A percentile compares a stretch with the other conserved stretches of the same genome.
Evolutionary conservation across 2,797 vertebrate species (phyloP).

Genomic region (Diplodus puntazzo): DNA sequence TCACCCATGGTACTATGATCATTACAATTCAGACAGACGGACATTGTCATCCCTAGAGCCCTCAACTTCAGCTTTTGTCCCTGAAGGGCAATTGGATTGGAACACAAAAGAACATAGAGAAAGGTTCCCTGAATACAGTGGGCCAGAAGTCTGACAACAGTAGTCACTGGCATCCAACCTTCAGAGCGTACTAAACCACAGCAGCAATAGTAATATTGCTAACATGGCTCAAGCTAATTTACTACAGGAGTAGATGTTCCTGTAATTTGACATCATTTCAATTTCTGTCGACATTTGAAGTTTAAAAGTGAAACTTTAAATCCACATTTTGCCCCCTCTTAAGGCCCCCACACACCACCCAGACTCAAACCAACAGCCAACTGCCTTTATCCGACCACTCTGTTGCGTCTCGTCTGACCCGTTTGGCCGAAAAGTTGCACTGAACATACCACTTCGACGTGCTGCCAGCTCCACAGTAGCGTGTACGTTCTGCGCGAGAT

Average conservation of each 20-base stretch:
- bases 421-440: too few relatives aligned
- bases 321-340: neutral
- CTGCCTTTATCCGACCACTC: too few relatives aligned
- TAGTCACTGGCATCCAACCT: neutral
- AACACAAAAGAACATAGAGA: neutral
- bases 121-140: neutral
- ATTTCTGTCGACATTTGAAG: neutral
- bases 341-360: too few relatives aligned
- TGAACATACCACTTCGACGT: too few relatives aligned
- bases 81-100: too few relatives aligned
- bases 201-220: neutral
- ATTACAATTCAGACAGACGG: too few relatives aligned
- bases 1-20: too few relatives aligned
- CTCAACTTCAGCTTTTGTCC: neutral
- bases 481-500: too few relatives aligned
- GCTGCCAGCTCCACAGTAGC: too few relatives aligned
- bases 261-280: neutral
- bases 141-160: neutral
- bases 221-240: neutral
- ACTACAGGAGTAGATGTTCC: neutral
- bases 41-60: neutral
- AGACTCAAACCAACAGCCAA: too few relatives aligned
- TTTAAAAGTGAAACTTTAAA: constrained; percentile 2
- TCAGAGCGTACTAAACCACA: neutral
- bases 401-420: too few relatives aligned